Evolutionary conservation across 1,140 invertebrate species (phyloP), one percentile per base, ranked within the genome.

Genomic region (Heliconius melpomene): DNA sequence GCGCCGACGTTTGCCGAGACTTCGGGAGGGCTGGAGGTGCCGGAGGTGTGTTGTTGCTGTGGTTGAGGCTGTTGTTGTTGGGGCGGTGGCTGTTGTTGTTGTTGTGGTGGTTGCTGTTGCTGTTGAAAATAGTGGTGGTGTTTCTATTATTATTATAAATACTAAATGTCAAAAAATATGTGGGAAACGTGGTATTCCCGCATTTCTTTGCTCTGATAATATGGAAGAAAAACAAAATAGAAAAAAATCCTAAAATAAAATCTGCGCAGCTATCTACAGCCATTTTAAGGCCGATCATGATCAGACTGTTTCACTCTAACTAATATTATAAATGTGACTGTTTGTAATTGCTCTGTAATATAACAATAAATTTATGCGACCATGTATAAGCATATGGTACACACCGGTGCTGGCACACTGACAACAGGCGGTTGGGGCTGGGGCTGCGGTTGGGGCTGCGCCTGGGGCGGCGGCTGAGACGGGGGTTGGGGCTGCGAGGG

Each of bases 1-100:
- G 88, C 85, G 8, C 89, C 89, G 46, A 79, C 87, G 84, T 90
- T 93, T 40, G 90, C 91, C 3, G 92, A 90, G 80, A 91, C 91
- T 77, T 94, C 93, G 0, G 93, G 91, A 50, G 90, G 90, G 71
- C 84, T 86, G n/a, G 87, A 79, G 66, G 88, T 78, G 13, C 80
- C 80, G 3, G 85, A 84, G 13, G 36, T 38, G 29, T 72, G 71
- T 38, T 72, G 71, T 20, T 36, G 71, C 13, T 36, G 71, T 18
- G 9, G 71, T 7, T 57, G 78, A 26, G 52, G 78, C n/a, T 60
- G 77, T 29, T 72, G 72, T 72, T 36, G 32, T 20, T 9, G 71
- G 18, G 32, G 71, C 8, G 71, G 71, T 8, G 13, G 71, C 6
- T 20, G 71, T 72, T 72, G 71, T 72, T 38, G 70, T 13, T 13